phyloP scores from a whole-genome alignment of 2,888 invertebrate species.

The Crepidodera aurea region DNA sequence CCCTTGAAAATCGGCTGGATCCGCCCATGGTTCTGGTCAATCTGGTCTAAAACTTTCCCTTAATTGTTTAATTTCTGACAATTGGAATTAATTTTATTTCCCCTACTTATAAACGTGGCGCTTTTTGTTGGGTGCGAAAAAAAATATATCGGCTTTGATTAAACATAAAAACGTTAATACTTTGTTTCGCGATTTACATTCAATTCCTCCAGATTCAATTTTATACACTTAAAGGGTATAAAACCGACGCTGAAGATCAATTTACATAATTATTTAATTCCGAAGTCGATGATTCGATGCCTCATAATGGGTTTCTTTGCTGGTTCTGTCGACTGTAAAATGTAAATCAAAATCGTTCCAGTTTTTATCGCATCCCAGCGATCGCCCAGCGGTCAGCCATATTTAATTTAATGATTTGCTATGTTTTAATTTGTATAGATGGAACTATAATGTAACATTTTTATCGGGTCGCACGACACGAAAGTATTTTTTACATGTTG shows the following conservation, averaged over 20 bases:
- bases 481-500: no score
- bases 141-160: no score
- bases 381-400: slow-evolving; percentile 1
- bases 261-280: slow-evolving; percentile 41
- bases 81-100: no score
- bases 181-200: no score
- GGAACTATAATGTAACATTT: slow-evolving; percentile 13
- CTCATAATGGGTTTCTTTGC: slow-evolving; percentile 38
- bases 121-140: no score
- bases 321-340: slow-evolving; percentile 33
- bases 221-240: slow-evolving; percentile 11
- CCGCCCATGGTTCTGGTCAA: no score
- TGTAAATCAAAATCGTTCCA: slow-evolving; percentile 40
- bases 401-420: slow-evolving; percentile 15
- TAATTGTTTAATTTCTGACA: no score
- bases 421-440: slow-evolving; percentile 16
- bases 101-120: no score
- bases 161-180: no score
- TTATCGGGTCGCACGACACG: no score
- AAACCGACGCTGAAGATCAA: slow-evolving; percentile 31
- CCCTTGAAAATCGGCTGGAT: no score
- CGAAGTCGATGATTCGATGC: slow-evolving; percentile 38
- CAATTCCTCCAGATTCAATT: slow-evolving; percentile 11
- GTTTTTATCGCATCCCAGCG: slow-evolving; percentile 30
- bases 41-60: no score